phyloP scores from a whole-genome alignment of 2,797 vertebrate genomes.

The Alauda arvensis region DNA sequence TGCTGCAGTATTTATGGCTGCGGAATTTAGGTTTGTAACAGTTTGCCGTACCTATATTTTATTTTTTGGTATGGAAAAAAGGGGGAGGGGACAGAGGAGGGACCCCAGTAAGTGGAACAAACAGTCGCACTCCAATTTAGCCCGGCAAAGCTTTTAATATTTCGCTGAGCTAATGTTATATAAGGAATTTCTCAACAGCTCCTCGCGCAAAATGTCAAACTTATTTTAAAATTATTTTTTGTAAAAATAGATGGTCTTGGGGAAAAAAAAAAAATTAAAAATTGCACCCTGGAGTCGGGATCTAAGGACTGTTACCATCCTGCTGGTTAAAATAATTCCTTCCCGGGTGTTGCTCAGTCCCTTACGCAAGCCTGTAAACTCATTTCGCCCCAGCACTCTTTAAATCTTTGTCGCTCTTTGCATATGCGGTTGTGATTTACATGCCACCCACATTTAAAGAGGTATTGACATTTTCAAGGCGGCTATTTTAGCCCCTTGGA shows the following conservation, averaged over 20 bases:
- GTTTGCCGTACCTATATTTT: slow-evolving; percentile 7
- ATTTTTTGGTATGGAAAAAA: not conserved
- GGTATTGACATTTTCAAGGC: slow-evolving; percentile 45
- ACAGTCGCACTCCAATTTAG: slow-evolving; percentile 15
- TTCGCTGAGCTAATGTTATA: slow-evolving; percentile 36
- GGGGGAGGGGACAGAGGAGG: not conserved
- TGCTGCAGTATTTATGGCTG: slow-evolving; percentile 19
- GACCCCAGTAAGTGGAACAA: slow-evolving; percentile 20
- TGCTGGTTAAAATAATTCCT: slow-evolving; percentile 48
- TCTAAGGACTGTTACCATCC: slow-evolving; percentile 41
- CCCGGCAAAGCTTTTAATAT: slow-evolving; percentile 40
- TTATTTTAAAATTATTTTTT: slow-evolving; percentile 58
- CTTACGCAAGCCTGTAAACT: slow-evolving; percentile 49
- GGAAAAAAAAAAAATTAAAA: not conserved
- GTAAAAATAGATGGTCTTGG: slow-evolving; percentile 43
- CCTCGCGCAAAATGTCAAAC: slow-evolving; percentile 31
- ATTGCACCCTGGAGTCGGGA: slow-evolving; percentile 14
- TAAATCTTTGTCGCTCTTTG: slow-evolving; percentile 30
- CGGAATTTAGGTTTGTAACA: slow-evolving; percentile 10
- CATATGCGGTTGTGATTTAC: slow-evolving; percentile 43
- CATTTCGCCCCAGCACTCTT: slow-evolving; percentile 33
- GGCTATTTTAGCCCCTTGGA: slow-evolving; percentile 39
- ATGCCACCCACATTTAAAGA: slow-evolving; percentile 57
- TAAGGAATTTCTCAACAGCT: slow-evolving; percentile 54
- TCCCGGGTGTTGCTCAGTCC: slow-evolving; percentile 21